Evolutionary conservation across 2,797 vertebrate species (phyloP).

Genomic region (Micropoecilia bifurca): DNA sequence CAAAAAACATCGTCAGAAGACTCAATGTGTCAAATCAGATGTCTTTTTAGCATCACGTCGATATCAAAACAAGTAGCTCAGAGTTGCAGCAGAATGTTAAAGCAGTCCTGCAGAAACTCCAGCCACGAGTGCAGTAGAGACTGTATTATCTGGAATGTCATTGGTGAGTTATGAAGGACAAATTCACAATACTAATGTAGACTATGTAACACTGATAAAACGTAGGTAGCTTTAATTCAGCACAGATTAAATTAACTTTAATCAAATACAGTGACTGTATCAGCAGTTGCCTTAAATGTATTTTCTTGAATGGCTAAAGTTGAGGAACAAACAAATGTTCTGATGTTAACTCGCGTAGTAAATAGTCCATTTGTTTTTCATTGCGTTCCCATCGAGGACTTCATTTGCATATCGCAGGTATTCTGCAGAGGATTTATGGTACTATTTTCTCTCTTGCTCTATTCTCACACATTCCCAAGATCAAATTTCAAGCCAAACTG

Average conservation of each 20-base stretch:
- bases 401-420: conserved; percentile 37
- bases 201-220: neutral
- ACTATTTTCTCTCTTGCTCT: conserved; percentile 18
- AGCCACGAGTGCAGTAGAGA: neutral
- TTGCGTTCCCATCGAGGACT: conserved; percentile 17
- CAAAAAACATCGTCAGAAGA: neutral
- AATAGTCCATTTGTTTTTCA: neutral
- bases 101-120: neutral
- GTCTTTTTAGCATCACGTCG: neutral
- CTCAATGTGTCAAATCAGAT: neutral
- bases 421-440: conserved; percentile 22
- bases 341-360: neutral
- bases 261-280: neutral
- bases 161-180: neutral
- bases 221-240: neutral
- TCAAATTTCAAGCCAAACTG: conserved; percentile 28
- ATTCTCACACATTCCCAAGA: conserved; percentile 36
- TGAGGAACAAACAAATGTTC: neutral
- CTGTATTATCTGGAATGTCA: neutral
- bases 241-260: neutral
- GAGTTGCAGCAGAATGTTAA: neutral
- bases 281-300: neutral
- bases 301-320: neutral
- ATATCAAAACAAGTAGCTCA: neutral
- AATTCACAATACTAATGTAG: neutral